Conservation (phyloP, 2,888 invertebrate species). For the Orthosia incerta region DNA sequence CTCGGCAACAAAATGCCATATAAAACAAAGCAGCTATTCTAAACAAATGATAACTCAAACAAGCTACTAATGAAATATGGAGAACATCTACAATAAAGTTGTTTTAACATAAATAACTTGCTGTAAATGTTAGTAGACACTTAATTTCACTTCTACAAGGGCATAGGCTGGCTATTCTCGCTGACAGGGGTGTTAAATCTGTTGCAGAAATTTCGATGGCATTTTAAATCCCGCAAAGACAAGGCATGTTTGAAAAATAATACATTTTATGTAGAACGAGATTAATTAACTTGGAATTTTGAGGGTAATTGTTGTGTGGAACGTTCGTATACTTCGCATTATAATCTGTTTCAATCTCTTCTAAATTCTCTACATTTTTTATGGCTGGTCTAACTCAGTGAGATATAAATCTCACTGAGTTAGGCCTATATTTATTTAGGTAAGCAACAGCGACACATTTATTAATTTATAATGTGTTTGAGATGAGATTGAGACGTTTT, state of each 20-base stretch:
- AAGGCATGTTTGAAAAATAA: too few species aligned
- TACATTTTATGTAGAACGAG: too few species aligned
- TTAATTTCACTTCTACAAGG: slow-evolving; percentile 25
- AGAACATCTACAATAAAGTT: slow-evolving; percentile 33
- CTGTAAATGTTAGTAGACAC: slow-evolving; percentile 25
- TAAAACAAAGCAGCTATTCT: not conserved
- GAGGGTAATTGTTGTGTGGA: too few species aligned
- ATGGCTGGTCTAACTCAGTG: too few species aligned
- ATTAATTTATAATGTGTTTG: too few species aligned
- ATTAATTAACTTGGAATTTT: too few species aligned
- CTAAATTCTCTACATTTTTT: too few species aligned
- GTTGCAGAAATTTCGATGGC: not conserved
- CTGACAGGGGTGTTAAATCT: slow-evolving; percentile 29
- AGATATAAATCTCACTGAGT: too few species aligned
- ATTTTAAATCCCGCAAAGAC: not conserved
- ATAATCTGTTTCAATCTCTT: too few species aligned
- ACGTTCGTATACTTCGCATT: too few species aligned
- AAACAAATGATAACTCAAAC: slow-evolving; percentile 20
- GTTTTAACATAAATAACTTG: slow-evolving; percentile 41
- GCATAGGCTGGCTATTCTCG: slow-evolving; percentile 25
- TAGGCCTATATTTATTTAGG: too few species aligned
- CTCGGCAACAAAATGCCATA: not conserved
- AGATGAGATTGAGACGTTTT: not conserved
- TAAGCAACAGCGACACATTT: too few species aligned
- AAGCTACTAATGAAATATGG: slow-evolving; percentile 32